Conservation (phyloP, 1,140 invertebrate species). For the Tigriopus japonicus region DNA sequence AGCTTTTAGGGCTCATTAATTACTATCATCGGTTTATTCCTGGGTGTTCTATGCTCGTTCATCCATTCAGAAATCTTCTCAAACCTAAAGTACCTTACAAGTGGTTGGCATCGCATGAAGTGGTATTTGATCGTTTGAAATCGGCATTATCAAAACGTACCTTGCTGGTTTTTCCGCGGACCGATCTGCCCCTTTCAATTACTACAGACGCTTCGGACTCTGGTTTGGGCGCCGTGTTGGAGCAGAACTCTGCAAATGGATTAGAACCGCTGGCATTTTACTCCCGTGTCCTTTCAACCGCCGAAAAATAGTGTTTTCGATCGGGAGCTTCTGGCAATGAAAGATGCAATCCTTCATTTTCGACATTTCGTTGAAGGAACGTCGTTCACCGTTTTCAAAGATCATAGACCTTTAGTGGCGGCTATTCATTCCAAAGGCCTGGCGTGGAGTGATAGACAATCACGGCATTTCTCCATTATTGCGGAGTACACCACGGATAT, state of each 20-base stretch:
- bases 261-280: neutral
- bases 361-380: neutral
- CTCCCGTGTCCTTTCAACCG: neutral
- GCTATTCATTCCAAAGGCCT: neutral
- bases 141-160: too few relatives aligned
- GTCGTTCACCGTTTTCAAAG: neutral
- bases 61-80: slow-evolving; percentile 8
- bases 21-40: slow-evolving; percentile 25
- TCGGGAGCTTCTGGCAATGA: neutral
- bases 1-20: slow-evolving; percentile 25
- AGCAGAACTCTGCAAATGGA: neutral
- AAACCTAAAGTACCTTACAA: too few relatives aligned
- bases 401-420: neutral
- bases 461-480: neutral
- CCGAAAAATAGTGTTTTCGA: neutral
- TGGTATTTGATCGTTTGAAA: too few relatives aligned
- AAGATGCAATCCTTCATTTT: neutral
- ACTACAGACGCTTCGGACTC: too few relatives aligned
- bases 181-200: too few relatives aligned
- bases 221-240: too few relatives aligned
- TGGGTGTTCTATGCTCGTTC: slow-evolving; percentile 18
- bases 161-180: too few relatives aligned
- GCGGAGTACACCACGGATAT: neutral
- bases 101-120: too few relatives aligned
- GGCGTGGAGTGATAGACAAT: too few relatives aligned